Conservation (phyloP, 2,113 vertebrate species). For the Chunga burmeisteri region DNA sequence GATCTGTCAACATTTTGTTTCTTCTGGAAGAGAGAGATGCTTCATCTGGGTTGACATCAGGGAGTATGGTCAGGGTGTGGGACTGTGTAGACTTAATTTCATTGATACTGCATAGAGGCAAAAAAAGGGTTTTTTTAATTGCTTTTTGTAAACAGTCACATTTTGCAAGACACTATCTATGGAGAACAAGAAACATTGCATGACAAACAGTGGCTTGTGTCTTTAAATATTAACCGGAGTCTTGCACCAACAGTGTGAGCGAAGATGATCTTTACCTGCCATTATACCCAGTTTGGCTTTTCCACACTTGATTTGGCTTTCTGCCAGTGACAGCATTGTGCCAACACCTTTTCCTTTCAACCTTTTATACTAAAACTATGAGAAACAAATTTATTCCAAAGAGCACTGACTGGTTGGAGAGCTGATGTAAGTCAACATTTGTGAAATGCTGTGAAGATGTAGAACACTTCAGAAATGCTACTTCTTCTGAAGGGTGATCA, state of each 20-base stretch:
- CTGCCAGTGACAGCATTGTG: not conserved
- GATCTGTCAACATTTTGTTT: not conserved
- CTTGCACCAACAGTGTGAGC: not conserved
- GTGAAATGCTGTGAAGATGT: not conserved
- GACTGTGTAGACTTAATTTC: not conserved
- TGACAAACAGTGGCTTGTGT: not conserved
- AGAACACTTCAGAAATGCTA: not conserved
- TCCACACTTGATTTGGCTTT: slow-evolving; percentile 16
- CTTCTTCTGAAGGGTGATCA: not conserved
- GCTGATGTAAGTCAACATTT: accelerated
- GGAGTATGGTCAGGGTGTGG: not conserved
- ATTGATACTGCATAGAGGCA: not conserved
- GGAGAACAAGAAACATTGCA: not conserved
- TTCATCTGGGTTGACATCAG: not conserved
- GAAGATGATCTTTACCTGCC: slow-evolving; percentile 44
- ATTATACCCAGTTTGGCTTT: slow-evolving; percentile 25
- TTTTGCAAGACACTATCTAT: not conserved
- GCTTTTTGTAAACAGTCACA: not conserved
- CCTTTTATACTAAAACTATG: not conserved
- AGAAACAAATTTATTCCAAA: slow-evolving; percentile 11
- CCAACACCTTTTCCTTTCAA: slow-evolving; percentile 26
- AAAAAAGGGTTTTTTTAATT: not conserved
- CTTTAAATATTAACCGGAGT: slow-evolving; percentile 43
- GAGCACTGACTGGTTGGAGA: not conserved
- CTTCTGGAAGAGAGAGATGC: not conserved